Evolutionary conservation across 2,888 invertebrate species (phyloP).

Genomic region (Rapana venosa): DNA sequence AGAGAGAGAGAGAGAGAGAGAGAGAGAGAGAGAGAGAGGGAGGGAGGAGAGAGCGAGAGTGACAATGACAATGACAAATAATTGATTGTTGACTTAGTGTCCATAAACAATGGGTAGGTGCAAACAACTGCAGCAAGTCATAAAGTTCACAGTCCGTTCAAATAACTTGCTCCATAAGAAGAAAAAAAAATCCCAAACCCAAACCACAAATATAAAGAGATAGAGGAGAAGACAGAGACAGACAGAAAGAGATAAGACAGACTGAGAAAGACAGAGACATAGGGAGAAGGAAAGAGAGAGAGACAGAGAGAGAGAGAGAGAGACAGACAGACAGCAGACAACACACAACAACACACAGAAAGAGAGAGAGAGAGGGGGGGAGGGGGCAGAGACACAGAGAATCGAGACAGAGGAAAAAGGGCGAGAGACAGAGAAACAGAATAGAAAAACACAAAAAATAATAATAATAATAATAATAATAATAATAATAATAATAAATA

Average conservation of each 20-base stretch:
- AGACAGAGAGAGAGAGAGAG: background rate
- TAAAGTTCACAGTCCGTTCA: too few relatives aligned
- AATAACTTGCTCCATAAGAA: too few relatives aligned
- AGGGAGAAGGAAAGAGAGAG: background rate
- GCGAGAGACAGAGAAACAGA: background rate
- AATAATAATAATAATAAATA: too few relatives aligned
- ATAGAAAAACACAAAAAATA: too few relatives aligned
- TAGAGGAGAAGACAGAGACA: background rate
- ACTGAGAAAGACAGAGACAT: background rate
- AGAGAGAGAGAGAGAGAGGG: slow-evolving; percentile 12
- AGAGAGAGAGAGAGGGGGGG: background rate
- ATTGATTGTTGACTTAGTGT: too few relatives aligned
- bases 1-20: slow-evolving; percentile 24
- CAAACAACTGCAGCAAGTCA: too few relatives aligned
- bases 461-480: too few relatives aligned
- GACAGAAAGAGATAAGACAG: background rate
- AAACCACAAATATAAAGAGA: too few relatives aligned
- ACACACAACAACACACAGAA: background rate
- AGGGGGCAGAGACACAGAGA: background rate
- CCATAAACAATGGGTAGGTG: too few relatives aligned
- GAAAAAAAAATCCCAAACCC: too few relatives aligned
- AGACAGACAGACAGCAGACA: background rate
- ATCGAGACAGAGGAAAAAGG: background rate
- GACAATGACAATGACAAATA: too few relatives aligned
- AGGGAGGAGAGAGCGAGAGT: too few relatives aligned